phyloP scores from a whole-genome alignment of 2,888 invertebrate genomes.

The Luperina testacea region DNA sequence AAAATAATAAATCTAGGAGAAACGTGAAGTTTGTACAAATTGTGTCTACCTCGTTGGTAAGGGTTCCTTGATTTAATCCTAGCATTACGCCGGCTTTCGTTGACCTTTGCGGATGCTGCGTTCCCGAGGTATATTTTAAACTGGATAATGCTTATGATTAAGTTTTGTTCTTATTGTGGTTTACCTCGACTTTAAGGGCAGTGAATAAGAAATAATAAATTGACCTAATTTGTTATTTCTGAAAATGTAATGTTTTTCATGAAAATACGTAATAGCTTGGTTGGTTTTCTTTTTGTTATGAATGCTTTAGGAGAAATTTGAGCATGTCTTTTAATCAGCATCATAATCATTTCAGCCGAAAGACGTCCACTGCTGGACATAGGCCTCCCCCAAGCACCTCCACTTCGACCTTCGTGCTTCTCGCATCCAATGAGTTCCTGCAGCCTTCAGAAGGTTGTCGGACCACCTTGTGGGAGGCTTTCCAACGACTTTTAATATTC shows the following conservation, averaged over 20 bases:
- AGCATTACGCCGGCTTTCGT: conserved; percentile 29
- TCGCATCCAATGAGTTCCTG: no score
- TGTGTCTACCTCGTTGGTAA: conserved; percentile 7
- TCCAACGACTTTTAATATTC: no score
- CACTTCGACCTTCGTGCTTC: no score
- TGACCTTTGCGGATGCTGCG: conserved; percentile 48
- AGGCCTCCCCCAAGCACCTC: no score
- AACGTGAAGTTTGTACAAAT: conserved; percentile 36
- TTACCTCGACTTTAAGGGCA: conserved; percentile 4
- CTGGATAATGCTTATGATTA: conserved; percentile 51
- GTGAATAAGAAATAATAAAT: not conserved
- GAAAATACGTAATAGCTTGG: not conserved
- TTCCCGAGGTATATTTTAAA: conserved; percentile 25
- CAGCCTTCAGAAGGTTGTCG: no score
- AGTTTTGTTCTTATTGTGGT: conserved; percentile 41
- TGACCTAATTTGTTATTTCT: not conserved
- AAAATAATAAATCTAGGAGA: conserved; percentile 33
- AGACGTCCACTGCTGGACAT: no score
- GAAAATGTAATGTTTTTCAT: not conserved
- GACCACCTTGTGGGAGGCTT: no score
- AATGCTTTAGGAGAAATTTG: not conserved
- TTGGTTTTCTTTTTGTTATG: not conserved
- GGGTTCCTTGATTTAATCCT: conserved; percentile 7
- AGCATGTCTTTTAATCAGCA: not conserved
- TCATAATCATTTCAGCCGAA: no score